These are phyloP conservation scores for Drosophila mayaguana DNA, from an alignment of 2,888 invertebrate species.

Conservation along the genomic window DNA sequence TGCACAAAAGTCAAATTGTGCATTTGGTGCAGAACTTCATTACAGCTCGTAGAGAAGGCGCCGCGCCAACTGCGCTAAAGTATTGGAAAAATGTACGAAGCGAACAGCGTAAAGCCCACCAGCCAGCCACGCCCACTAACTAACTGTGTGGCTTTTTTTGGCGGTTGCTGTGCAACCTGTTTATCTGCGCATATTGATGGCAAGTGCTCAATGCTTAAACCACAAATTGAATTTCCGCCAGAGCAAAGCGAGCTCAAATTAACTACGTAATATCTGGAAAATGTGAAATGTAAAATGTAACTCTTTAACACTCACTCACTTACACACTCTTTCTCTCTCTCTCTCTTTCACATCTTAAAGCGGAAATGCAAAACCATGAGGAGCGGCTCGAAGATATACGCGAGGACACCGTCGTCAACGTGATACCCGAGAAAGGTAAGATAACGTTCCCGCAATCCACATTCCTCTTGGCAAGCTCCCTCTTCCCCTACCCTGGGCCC, in stretches of 20 bases:
- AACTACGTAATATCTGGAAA: conserved; percentile 52
- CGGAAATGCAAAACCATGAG: conserved; percentile 85
- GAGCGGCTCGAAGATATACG: conserved; percentile 85
- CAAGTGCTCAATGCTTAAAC: conserved; percentile 33
- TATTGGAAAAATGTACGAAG: conserved; percentile 53
- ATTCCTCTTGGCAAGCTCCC: neutral
- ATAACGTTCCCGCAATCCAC: conserved; percentile 6
- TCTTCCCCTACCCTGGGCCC: neutral
- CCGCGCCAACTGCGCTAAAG: conserved; percentile 43
- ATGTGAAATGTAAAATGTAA: conserved; percentile 41
- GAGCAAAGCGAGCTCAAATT: conserved; percentile 57
- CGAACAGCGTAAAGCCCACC: conserved; percentile 9
- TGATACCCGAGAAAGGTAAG: conserved; percentile 85
- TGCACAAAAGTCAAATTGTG: conserved; percentile 62
- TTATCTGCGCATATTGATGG: conserved; percentile 42
- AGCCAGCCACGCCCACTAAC: neutral
- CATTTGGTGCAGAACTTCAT: conserved; percentile 64
- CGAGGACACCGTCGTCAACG: conserved; percentile 84
- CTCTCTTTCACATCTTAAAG: conserved; percentile 23
- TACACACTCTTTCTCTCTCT: neutral
- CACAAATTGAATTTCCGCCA: conserved; percentile 70
- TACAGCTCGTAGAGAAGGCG: conserved; percentile 58
- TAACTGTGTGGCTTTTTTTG: conserved; percentile 33
- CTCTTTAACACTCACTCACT: conserved; percentile 33
- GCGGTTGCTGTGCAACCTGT: conserved; percentile 43